Evolutionary conservation across 2,888 invertebrate genomes (phyloP).

Genomic region (Prosopocoilus inquinatus): DNA sequence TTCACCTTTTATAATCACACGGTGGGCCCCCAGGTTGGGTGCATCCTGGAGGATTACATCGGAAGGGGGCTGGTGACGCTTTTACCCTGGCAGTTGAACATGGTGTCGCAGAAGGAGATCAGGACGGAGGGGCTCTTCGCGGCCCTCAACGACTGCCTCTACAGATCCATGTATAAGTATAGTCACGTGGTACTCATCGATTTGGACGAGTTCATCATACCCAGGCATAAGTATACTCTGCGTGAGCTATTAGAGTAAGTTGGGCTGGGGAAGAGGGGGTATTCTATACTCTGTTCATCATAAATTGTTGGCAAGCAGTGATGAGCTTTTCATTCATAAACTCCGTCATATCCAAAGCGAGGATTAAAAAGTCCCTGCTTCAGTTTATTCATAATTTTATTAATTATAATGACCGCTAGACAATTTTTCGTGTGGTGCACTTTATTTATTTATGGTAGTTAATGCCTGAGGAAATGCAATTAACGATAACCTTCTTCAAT

Average conservation of each 20-base stretch:
- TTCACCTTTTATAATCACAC: conserved; percentile 92
- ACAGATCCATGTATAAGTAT: conserved; percentile 82
- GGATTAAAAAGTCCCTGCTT: no score
- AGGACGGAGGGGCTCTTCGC: conserved; percentile 91
- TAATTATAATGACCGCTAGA: no score
- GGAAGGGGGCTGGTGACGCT: conserved; percentile 64
- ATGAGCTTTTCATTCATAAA: no score
- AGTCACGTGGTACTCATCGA: conserved; percentile 83
- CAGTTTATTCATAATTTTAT: no score
- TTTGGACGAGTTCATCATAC: conserved; percentile 85
- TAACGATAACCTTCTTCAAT: no score
- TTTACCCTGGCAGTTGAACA: conserved; percentile 81
- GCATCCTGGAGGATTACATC: conserved; percentile 60
- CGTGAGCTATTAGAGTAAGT: conserved; percentile 68
- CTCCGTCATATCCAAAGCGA: no score
- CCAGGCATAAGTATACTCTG: conserved; percentile 73
- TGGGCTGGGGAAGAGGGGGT: no score
- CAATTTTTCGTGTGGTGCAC: no score
- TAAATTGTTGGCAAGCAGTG: no score
- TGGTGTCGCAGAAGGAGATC: conserved; percentile 85
- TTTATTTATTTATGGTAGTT: no score
- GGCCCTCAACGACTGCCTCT: conserved; percentile 89
- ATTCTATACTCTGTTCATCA: no score
- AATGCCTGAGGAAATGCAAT: no score
- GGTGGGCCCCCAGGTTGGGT: conserved; percentile 73